These are phyloP conservation scores for Toxotes lorentzi DNA, from an alignment of 2,797 vertebrate species.

Conservation along the genomic window DNA sequence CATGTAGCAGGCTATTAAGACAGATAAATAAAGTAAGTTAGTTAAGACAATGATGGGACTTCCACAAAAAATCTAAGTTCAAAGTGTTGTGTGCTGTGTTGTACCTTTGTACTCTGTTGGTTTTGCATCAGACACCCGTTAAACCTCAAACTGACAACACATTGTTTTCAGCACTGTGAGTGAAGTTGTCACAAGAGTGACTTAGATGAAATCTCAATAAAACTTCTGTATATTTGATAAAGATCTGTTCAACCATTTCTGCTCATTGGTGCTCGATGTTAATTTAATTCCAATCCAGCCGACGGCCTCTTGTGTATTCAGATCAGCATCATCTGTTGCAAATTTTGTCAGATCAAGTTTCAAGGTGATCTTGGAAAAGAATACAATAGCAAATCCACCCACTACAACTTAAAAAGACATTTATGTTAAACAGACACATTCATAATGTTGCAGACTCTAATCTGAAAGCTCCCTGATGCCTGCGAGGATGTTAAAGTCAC, in stretches of 20 bases:
- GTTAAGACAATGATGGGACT: not conserved
- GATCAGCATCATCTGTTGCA: conserved; percentile 32
- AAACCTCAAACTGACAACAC: not conserved
- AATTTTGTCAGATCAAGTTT: conserved; percentile 8
- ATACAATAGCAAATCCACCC: not conserved
- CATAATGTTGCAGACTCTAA: not conserved
- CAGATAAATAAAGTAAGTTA: not conserved
- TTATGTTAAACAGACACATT: not conserved
- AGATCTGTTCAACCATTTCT: not conserved
- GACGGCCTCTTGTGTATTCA: not conserved
- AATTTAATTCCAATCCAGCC: conserved; percentile 2
- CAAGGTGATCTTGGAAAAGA: conserved; percentile 1
- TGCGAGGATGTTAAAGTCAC: not conserved
- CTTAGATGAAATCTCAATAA: not conserved
- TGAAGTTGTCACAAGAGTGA: not conserved
- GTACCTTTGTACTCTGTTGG: not conserved
- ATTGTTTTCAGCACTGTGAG: not conserved
- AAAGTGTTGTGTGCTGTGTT: not conserved
- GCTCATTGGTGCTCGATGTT: not conserved
- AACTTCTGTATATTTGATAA: not conserved
- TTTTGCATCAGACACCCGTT: not conserved
- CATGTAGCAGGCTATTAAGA: not conserved
- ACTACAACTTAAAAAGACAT: not conserved
- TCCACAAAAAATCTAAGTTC: not conserved
- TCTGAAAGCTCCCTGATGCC: not conserved